Conservation (phyloP, 2,113 vertebrate species). For the Aegithalos caudatus region DNA sequence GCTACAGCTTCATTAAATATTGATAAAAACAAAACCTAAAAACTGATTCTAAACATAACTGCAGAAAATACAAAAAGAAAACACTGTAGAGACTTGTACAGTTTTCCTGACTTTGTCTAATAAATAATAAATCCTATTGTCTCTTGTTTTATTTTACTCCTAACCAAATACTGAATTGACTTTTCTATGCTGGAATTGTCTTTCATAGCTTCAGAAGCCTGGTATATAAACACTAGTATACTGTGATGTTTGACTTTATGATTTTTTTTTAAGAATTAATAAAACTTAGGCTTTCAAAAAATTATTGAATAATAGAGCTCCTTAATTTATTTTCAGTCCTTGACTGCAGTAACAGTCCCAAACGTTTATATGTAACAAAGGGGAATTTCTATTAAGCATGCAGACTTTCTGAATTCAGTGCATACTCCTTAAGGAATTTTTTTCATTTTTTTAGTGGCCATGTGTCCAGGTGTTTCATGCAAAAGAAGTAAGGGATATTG, state of each 20-base stretch:
- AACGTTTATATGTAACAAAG: not conserved
- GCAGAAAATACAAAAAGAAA: not conserved
- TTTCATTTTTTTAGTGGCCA: not conserved
- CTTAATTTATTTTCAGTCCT: not conserved
- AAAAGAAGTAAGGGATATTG: not conserved
- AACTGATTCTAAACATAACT: not conserved
- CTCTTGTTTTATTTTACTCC: not conserved
- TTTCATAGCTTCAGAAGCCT: not conserved
- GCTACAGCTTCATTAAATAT: not conserved
- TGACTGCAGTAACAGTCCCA: not conserved
- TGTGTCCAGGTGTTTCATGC: not conserved
- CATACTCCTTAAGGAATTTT: not conserved
- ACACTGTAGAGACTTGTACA: not conserved
- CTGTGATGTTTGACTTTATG: accelerated
- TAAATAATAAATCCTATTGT: not conserved
- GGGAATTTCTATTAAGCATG: not conserved
- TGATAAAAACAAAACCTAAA: not conserved
- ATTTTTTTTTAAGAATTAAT: not conserved
- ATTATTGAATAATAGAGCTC: not conserved
- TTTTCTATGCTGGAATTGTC: not conserved
- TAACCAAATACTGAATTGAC: not conserved
- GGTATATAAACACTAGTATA: not conserved
- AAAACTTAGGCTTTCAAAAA: not conserved
- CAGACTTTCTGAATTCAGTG: not conserved
- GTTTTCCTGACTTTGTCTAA: not conserved